Evolutionary conservation across 1,140 invertebrate genomes (phyloP), one percentile per base, ranked within the genome.

Genomic region (Mercenaria mercenaria): DNA sequence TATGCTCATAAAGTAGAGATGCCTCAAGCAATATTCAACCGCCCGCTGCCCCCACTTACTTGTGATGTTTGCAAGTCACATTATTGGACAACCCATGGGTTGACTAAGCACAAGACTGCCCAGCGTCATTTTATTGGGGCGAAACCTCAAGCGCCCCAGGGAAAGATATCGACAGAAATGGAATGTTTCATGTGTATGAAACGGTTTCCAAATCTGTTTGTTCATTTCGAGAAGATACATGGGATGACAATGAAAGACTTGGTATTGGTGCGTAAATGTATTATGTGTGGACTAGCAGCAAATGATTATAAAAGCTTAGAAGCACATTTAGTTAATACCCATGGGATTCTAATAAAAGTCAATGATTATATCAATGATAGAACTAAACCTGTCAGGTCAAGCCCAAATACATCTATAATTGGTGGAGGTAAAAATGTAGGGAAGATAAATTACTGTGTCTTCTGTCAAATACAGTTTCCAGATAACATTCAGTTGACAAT

Each of bases 31-130:
- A 84, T 95, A 43, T 95, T 95, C 86, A 94, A 92, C 43, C 91
- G 93, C 34, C 77, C 88, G 20, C 72, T 91, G 41, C 91, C 95
- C 6, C 93, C 94, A 6, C 88, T 96, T 26, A 92, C 91, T 41
- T 96, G 95, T 92, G 94, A 94, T 64, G 92, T 93, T 10, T 96
- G 95, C 81, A 92, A 92, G 64, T 89, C 90, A 82, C 90, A 92
- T 29, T 96, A 95, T 79, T 96, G 95, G 95, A 96, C 95, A 20
- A 93, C 93, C 23, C 95, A 95, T 64, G 95, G 95, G 41, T 92
- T 95, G 10, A 88, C 92, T 23, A 94, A 95, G 83, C 95, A 95
- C 74, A 90, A 91, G 67, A 77, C 84, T 32, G 86, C 91, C 32
- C 41, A 69, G 13, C 90, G 92, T 64, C 93, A 94, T 82, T 90